Evolutionary conservation across 2,888 invertebrate genomes (phyloP).

Genomic region (Strigamia transsilvanica): DNA sequence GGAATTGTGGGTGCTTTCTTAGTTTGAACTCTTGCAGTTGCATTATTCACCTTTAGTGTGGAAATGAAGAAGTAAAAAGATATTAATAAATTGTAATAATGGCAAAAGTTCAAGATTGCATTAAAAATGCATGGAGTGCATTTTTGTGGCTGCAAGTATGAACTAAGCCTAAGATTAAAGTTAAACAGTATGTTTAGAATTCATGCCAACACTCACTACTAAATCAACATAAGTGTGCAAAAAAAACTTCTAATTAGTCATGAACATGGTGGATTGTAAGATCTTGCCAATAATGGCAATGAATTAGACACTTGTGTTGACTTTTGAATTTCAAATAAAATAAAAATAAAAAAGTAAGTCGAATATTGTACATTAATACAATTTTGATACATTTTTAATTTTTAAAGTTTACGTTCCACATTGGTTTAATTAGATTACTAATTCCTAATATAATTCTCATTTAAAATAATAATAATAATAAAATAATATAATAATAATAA

Average conservation of each 20-base stretch:
- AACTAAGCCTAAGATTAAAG: not conserved
- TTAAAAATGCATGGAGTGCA: not conserved
- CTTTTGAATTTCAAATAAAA: not conserved
- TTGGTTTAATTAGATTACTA: too few species aligned
- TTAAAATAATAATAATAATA: too few species aligned
- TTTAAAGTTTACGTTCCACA: too few species aligned
- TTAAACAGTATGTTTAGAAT: not conserved
- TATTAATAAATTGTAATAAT: not conserved
- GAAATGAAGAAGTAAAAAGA: conserved; percentile 58
- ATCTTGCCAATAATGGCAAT: too few species aligned
- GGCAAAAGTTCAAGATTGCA: not conserved
- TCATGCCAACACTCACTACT: conserved; percentile 48
- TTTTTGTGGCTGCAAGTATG: not conserved
- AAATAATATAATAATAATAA: too few species aligned
- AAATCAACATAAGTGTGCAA: conserved; percentile 20
- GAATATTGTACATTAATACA: too few species aligned
- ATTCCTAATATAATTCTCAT: too few species aligned
- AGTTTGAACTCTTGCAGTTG: conserved; percentile 98
- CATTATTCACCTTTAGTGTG: conserved; percentile 91
- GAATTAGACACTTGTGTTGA: not conserved
- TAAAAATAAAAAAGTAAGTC: too few species aligned
- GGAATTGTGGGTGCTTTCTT: conserved; percentile 93
- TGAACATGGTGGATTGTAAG: too few species aligned
- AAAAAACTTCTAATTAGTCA: not conserved
- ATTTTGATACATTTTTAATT: too few species aligned